Evolutionary conservation across 2,797 vertebrate genomes (phyloP).

Genomic region (Melanotaenia boesemani): DNA sequence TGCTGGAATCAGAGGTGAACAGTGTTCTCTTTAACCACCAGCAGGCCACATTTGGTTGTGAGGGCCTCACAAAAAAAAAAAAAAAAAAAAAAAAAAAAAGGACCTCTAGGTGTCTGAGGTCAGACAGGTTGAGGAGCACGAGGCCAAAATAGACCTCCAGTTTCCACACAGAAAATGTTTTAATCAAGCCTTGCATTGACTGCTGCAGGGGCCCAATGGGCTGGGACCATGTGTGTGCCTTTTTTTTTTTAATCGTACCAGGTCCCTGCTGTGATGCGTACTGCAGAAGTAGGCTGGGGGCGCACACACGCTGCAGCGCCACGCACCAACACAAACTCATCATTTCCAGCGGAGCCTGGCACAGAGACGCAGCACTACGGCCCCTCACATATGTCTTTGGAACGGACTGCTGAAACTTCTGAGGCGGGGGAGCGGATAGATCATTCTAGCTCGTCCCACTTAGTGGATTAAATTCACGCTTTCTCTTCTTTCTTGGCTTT

Average conservation of each 20-base stretch:
- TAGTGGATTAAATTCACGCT: constrained; percentile 70
- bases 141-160: constrained; percentile 34
- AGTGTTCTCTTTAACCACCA: constrained; percentile 19
- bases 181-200: constrained; percentile 39
- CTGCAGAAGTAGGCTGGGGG: constrained; percentile 71
- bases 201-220: constrained; percentile 63
- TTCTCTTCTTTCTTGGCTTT: constrained; percentile 38
- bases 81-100: background rate
- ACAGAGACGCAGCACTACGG: constrained; percentile 71
- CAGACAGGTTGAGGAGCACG: constrained; percentile 48
- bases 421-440: constrained; percentile 40
- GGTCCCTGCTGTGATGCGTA: constrained; percentile 71
- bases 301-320: constrained; percentile 69
- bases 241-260: constrained; percentile 53
- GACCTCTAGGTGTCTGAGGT: constrained; percentile 37
- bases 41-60: constrained; percentile 33
- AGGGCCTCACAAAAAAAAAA: background rate
- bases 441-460: constrained; percentile 54
- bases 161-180: constrained; percentile 45
- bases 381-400: constrained; percentile 32
- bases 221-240: constrained; percentile 70
- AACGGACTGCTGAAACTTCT: constrained; percentile 66
- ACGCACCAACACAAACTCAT: constrained; percentile 47
- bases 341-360: constrained; percentile 59
- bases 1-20: constrained; percentile 27